Conservation (phyloP, 2,113 vertebrate species). For the Myodes glareolus region DNA sequence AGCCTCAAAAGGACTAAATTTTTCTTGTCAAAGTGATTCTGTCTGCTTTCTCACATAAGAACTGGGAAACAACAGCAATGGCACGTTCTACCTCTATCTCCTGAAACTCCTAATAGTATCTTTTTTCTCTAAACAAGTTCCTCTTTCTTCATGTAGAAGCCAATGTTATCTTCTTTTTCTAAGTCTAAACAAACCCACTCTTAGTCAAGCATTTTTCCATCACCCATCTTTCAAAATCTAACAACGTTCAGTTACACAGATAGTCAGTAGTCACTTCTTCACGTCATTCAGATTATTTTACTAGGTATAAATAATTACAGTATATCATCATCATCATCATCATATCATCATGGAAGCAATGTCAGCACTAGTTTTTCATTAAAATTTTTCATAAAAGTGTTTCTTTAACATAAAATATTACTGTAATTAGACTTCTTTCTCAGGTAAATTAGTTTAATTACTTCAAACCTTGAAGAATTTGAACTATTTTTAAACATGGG, state of each 20-base stretch:
- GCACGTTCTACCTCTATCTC: not conserved
- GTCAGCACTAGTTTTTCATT: slow-evolving; percentile 85
- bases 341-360: slow-evolving; percentile 88
- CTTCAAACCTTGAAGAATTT: slow-evolving; percentile 76
- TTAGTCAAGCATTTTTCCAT: not conserved
- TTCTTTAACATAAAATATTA: slow-evolving; percentile 78
- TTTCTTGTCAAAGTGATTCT: slow-evolving; percentile 10
- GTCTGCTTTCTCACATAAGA: slow-evolving; percentile 31
- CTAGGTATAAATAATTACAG: slow-evolving; percentile 84
- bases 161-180: slow-evolving; percentile 52
- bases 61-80: not conserved
- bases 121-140: not conserved
- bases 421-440: not conserved
- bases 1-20: slow-evolving; percentile 14
- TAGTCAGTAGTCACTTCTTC: slow-evolving; percentile 55
- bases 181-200: slow-evolving; percentile 34
- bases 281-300: slow-evolving; percentile 74
- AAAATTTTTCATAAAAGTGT: slow-evolving; percentile 64
- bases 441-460: slow-evolving; percentile 69
- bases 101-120: not conserved
- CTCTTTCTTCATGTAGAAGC: not conserved
- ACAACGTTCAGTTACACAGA: slow-evolving; percentile 72
- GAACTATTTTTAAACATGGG: not conserved
- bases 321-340: slow-evolving; percentile 88
- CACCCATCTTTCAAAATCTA: slow-evolving; percentile 28